These are phyloP conservation scores for Paratrypauchen microcephalus DNA, from an alignment of 2,797 vertebrate genomes.

Conservation along the genomic window DNA sequence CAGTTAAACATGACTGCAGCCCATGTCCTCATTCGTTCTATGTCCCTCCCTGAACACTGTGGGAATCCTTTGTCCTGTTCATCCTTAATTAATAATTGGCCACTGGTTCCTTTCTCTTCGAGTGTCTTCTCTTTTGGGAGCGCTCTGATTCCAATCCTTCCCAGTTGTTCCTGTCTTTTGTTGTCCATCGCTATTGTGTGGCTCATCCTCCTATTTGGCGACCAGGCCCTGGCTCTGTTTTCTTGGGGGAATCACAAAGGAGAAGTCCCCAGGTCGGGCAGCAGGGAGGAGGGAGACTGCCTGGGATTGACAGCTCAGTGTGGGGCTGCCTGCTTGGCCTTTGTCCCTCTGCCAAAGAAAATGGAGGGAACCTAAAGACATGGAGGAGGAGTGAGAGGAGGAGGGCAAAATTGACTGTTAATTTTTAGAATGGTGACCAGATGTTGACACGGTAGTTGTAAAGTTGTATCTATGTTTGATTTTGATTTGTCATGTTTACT, in stretches of 20 bases:
- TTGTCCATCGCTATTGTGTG: constrained; percentile 42
- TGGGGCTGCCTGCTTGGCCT: constrained; percentile 61
- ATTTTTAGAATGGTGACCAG: background rate
- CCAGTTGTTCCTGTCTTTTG: constrained; percentile 62
- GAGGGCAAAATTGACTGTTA: constrained; percentile 34
- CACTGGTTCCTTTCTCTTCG: constrained; percentile 48
- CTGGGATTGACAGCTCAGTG: constrained; percentile 70
- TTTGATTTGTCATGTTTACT: too few relatives aligned
- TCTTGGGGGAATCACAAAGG: constrained; percentile 55
- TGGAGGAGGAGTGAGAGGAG: constrained; percentile 40
- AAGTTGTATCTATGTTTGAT: too few relatives aligned
- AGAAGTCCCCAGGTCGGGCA: constrained; percentile 52
- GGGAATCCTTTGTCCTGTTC: constrained; percentile 57
- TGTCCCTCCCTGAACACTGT: constrained; percentile 38
- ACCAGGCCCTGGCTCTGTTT: constrained; percentile 26
- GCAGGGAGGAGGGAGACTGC: constrained; percentile 33
- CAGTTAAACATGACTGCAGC: constrained; percentile 28
- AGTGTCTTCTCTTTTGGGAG: constrained; percentile 44
- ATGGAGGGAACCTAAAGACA: constrained; percentile 63
- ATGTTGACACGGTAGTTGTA: background rate
- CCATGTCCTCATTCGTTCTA: constrained; percentile 43
- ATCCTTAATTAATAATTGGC: constrained; percentile 64
- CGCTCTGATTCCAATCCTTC: constrained; percentile 31
- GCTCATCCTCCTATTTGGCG: constrained; percentile 47
- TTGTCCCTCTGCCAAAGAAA: constrained; percentile 70